phyloP scores from a whole-genome alignment of 2,888 invertebrate genomes.

The Tinea semifulvella region DNA sequence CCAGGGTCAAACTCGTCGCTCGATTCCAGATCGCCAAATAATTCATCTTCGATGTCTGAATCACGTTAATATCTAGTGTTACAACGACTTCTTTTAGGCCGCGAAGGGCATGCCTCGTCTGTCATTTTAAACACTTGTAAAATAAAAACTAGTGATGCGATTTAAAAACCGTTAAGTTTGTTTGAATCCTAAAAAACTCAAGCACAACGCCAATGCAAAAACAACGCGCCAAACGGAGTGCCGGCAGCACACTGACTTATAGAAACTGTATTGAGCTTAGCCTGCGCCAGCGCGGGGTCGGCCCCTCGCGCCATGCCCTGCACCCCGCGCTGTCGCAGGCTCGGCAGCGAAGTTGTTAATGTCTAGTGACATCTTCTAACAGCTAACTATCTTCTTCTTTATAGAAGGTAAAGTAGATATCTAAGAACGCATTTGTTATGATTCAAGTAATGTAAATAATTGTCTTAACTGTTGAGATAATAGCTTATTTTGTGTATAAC shows the following conservation, averaged over 20 bases:
- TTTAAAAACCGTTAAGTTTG: not conserved
- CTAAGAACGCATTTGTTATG: not conserved
- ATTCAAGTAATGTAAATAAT: not conserved
- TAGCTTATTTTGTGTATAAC: constrained; percentile 15
- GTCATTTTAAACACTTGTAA: not conserved
- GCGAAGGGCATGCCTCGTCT: not conserved
- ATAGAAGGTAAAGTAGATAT: not conserved
- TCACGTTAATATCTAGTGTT: too few relatives aligned
- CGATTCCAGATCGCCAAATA: too few relatives aligned
- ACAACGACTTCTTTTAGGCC: too few relatives aligned
- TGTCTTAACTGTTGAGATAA: constrained; percentile 15
- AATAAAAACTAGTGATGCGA: not conserved
- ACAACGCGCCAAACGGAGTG: not conserved
- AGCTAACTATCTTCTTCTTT: not conserved
- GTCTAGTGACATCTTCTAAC: not conserved
- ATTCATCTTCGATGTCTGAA: too few relatives aligned
- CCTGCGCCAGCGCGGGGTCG: not conserved
- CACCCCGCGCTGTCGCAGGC: too few relatives aligned
- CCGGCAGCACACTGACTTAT: not conserved
- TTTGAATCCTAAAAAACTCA: not conserved
- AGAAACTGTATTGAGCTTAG: not conserved
- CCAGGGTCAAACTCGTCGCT: too few relatives aligned
- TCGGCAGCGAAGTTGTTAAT: not conserved
- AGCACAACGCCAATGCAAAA: not conserved
- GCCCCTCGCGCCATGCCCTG: not conserved